phyloP scores from a whole-genome alignment of 2,113 vertebrate genomes.

The Grammomys dolichurus region DNA sequence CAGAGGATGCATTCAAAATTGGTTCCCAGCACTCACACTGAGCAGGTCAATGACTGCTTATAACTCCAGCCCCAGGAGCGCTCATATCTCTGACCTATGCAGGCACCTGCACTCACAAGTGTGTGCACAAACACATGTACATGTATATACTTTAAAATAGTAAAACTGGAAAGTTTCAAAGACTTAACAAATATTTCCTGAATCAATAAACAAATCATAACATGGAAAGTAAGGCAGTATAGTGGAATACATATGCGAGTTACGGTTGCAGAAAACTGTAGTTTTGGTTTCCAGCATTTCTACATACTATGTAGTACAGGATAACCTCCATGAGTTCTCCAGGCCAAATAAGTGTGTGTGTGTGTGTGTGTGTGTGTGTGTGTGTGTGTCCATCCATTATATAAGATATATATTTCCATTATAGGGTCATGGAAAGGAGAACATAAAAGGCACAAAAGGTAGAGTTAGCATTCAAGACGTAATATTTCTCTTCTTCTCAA shows the following conservation, averaged over 20 bases:
- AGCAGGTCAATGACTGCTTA: neutral
- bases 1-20: neutral
- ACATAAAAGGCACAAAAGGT: constrained; percentile 1
- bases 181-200: neutral
- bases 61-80: neutral
- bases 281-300: too few species aligned
- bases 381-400: neutral
- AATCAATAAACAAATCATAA: neutral
- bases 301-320: too few species aligned
- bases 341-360: too few species aligned
- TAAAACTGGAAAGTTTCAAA: neutral
- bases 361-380: too few species aligned
- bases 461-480: neutral
- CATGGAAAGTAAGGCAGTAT: neutral
- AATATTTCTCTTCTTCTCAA: constrained; percentile 21
- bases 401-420: neutral
- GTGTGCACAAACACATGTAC: neutral
- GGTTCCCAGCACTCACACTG: neutral
- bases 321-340: too few species aligned
- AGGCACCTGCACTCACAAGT: neutral
- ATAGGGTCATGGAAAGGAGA: neutral
- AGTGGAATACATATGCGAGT: neutral
- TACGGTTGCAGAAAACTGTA: too few species aligned
- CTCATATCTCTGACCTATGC: neutral
- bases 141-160: neutral